A percentile compares a stretch with the other conserved stretches of the same genome.
Evolutionary conservation across 2,888 invertebrate species (phyloP).

Genomic region (Bugulina stolonifera): DNA sequence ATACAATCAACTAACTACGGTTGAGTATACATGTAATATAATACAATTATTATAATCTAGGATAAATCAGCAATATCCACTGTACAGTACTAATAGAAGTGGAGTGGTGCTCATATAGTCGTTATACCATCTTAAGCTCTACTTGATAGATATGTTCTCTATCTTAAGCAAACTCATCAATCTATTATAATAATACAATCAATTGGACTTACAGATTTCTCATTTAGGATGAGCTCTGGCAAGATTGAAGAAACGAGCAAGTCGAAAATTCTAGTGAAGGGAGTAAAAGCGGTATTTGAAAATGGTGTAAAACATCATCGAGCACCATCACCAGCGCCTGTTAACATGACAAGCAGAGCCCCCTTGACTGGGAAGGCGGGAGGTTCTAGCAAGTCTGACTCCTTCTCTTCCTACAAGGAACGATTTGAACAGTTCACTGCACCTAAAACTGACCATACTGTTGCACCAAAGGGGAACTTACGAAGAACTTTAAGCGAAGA

Average conservation of each 20-base stretch:
- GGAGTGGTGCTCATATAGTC: too few species aligned
- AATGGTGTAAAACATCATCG: conserved; percentile 3
- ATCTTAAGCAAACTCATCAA: too few species aligned
- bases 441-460: neutral
- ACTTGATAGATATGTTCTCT: too few species aligned
- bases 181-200: too few species aligned
- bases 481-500: conserved; percentile 6
- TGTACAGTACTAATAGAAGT: too few species aligned
- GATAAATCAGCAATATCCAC: too few species aligned
- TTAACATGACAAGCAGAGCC: neutral
- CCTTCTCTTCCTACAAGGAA: conserved; percentile 18
- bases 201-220: too few species aligned
- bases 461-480: neutral
- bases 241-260: neutral
- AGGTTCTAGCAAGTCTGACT: neutral
- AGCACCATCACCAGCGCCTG: conserved; percentile 12
- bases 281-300: conserved; percentile 11
- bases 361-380: neutral
- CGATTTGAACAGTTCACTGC: conserved; percentile 10
- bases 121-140: too few species aligned
- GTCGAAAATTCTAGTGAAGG: neutral
- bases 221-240: neutral
- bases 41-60: too few species aligned
- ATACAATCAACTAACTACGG: too few species aligned
- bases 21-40: too few species aligned